phyloP scores from a whole-genome alignment of 2,888 invertebrate genomes.

The Cantharis lateralis region DNA sequence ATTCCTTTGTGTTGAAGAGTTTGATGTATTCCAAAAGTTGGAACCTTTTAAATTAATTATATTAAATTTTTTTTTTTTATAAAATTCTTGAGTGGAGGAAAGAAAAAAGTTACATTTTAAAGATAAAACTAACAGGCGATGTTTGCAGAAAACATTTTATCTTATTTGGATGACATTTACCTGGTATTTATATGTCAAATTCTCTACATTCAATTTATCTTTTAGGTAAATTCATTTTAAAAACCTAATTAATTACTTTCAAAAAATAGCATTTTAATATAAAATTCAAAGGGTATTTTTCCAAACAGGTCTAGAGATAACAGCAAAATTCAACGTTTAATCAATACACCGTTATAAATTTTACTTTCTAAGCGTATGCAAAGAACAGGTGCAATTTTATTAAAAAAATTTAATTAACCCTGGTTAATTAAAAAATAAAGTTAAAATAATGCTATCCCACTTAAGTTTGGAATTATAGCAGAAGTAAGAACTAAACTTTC shows the following conservation, averaged over 20 bases:
- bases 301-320: background rate
- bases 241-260: background rate
- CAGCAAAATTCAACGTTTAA: background rate
- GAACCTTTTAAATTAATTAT: too few relatives aligned
- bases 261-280: background rate
- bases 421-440: conserved; percentile 10
- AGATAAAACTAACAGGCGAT: background rate
- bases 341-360: background rate
- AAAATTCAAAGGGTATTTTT: background rate
- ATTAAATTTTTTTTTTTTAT: background rate
- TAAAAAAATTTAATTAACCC: conserved; percentile 12
- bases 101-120: background rate
- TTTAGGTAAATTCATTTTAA: background rate
- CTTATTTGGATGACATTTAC: background rate
- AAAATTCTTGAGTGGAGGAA: background rate
- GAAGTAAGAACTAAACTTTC: background rate
- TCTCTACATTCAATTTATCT: background rate
- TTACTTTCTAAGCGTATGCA: conserved; percentile 2
- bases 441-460: background rate
- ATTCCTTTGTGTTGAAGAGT: too few relatives aligned
- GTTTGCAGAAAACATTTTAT: background rate
- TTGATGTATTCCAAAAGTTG: too few relatives aligned
- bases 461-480: background rate
- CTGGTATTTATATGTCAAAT: background rate
- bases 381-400: conserved; percentile 14